phyloP scores from a whole-genome alignment of 1,140 invertebrate species.

The Stegodyphus dumicola region DNA sequence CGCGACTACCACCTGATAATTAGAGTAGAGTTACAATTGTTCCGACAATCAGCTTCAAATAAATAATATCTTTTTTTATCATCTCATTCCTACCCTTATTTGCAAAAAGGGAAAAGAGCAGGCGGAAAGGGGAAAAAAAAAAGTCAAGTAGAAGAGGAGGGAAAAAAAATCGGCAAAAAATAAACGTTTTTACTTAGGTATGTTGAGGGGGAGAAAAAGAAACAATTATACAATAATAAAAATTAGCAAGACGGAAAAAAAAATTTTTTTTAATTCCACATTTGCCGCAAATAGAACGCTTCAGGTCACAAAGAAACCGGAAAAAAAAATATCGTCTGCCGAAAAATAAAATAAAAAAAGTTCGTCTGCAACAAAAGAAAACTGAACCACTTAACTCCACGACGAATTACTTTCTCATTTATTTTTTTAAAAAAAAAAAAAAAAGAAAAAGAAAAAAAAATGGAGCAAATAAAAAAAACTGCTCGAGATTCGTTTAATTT shows the following conservation, averaged over 20 bases:
- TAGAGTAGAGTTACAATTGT: constrained; percentile 57
- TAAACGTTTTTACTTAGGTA: constrained; percentile 16
- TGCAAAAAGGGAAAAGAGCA: neutral
- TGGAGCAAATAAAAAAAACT: constrained; percentile 29
- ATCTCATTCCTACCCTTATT: neutral
- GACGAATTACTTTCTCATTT: constrained; percentile 62
- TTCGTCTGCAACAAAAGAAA: constrained; percentile 51
- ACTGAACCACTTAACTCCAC: constrained; percentile 59
- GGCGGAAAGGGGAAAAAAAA: constrained; percentile 11
- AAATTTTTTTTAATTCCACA: constrained; percentile 43
- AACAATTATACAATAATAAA: constrained; percentile 59
- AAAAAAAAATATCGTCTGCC: constrained; percentile 22
- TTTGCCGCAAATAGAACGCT: constrained; percentile 58
- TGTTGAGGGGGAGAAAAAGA: constrained; percentile 29
- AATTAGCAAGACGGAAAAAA: constrained; percentile 9
- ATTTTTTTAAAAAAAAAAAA: constrained; percentile 43
- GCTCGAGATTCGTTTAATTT: constrained; percentile 59
- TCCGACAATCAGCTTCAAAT: constrained; percentile 58
- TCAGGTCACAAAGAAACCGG: constrained; percentile 45
- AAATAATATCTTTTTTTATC: constrained; percentile 35
- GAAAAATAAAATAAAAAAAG: constrained; percentile 21
- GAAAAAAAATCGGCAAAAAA: constrained; percentile 21
- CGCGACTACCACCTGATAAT: constrained; percentile 54
- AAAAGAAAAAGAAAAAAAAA: constrained; percentile 48
- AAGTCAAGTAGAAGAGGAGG: neutral